Evolutionary conservation across 2,888 invertebrate genomes (phyloP), one percentile per base, ranked within the genome.

Genomic region (Temnothorax unifasciatus): DNA sequence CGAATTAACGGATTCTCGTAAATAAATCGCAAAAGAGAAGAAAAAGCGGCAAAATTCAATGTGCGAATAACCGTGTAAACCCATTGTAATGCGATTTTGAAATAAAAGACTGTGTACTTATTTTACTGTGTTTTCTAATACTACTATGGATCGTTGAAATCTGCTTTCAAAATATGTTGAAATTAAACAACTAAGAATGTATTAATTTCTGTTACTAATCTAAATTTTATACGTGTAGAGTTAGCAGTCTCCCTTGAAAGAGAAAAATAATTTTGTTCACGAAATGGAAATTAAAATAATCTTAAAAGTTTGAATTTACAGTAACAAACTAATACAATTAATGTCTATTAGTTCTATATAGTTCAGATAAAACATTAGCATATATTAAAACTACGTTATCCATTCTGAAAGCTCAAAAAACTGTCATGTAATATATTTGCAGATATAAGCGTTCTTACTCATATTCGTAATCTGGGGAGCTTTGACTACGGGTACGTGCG

Each of bases 401-500:
- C 79, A 59, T 81, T 71, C 73, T 21, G 21, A 50, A 47, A 73
- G 59, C 59, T 47, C 5, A 47, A 38, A 38, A 4, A 81, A 81
- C 25, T 54, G 9, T 69, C 47, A 47, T 18, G 25, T 38, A 21
- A 47, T 38, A 59, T 47, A 54, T 54, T 77, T 54, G 29, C n/a
- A 54, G n/a, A 13, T 21, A 38, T 47, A 71, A 79, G 57, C 79
- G 21, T 69, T 47, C 47, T 59, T 50, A 69, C 29, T 71, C 44
- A 75, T 71, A 59, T 21, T 81, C 69, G 50, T 64, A 50, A 79
- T 47, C n/a, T 50, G 88, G 82, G 82, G 41, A 86, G 66, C 82
- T 87, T 89, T 59, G 29, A 83, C 88, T 90, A 90, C 86, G 86
- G 86, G 87, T 91, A 87, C 90, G 91, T 92, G 92, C 92, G 89